Evolutionary conservation across 2,888 invertebrate species (phyloP), one percentile per base, ranked within the genome.

Genomic region (Lepidocyrtinus sp.): DNA sequence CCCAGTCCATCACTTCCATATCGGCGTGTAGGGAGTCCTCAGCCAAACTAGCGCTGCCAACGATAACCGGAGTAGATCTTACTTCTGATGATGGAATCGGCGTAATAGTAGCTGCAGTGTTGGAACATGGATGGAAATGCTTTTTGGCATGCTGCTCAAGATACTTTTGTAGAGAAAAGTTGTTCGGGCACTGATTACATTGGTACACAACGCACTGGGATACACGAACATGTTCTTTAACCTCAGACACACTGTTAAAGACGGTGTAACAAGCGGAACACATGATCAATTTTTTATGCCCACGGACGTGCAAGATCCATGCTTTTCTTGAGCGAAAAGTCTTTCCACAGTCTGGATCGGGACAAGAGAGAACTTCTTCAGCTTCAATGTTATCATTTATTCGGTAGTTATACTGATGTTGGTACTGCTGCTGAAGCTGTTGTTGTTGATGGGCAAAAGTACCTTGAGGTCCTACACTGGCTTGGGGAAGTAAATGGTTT

Each of bases 31-130:
- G n/a, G n/a, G n/a, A n/a, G n/a, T n/a, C n/a, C n/a, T n/a, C n/a
- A 5, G 80, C 69, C 15, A 80, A 71, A 27, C 80, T 80, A 1
- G 64, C 64, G n/a, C 80, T 80, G 0, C 70, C 74, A 9, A 80
- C 71, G 24, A 80, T 75, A 1, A 80, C 61, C 5, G 80, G 80
- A 68, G 50, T 22, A 5, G n/a, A 74, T 50, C 0, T 62, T 45
- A 25, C 27, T 26, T 59, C 27, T 46, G 1, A n/a, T n/a, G 17
- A 1, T 7, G 17, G n/a, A 12, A 26, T 19, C 9, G 26, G 55
- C 45, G 22, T 1, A 17, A 21, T 64, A 22, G n/a, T 17, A 12
- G 21, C 2, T 22, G 15, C 5, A 61, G 21, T 22, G 45, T 45
- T 45, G 7, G 7, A 17, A 15, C 70, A 55, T 70, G 63, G 0